Percentiles rank a stretch among this genome's conserved stretches.
Conservation (phyloP, 2,797 vertebrate species). For the Cirrhinus mrigala region DNA sequence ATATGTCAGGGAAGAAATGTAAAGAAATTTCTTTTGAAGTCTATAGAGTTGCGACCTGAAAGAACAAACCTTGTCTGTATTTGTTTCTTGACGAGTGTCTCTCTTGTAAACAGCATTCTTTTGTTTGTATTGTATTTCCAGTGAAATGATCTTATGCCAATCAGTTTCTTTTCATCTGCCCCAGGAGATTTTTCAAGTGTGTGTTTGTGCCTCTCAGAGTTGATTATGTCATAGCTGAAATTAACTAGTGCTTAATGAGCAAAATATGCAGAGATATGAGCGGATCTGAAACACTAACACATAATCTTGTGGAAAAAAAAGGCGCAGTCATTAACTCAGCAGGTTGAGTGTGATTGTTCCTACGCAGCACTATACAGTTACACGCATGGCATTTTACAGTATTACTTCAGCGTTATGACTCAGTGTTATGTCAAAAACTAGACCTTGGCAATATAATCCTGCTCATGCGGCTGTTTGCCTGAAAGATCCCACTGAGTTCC, state of each 20-base stretch:
- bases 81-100: constrained; percentile 17
- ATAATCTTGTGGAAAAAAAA: constrained; percentile 10
- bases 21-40: not conserved
- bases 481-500: constrained; percentile 51
- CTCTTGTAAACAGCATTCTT: constrained; percentile 4
- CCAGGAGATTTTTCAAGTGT: constrained; percentile 70
- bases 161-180: constrained; percentile 72
- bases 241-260: constrained; percentile 28
- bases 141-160: constrained; percentile 52
- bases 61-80: constrained; percentile 24
- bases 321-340: constrained; percentile 45
- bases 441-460: constrained; percentile 49
- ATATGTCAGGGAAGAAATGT: not conserved
- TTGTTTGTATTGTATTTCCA: constrained; percentile 38
- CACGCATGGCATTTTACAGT: not conserved
- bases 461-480: constrained; percentile 43
- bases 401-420: constrained; percentile 13
- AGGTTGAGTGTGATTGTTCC: constrained; percentile 47
- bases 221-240: constrained; percentile 73
- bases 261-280: constrained; percentile 34
- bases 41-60: not conserved
- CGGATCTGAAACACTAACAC: constrained; percentile 23
- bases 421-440: constrained; percentile 42
- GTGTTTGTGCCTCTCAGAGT: constrained; percentile 62
- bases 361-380: constrained; percentile 29